A percentile compares a stretch with the other conserved stretches of the same genome.
These are phyloP conservation scores for Plectus sambesii DNA, from an alignment of 1,140 invertebrate species.

Conservation along the genomic window DNA sequence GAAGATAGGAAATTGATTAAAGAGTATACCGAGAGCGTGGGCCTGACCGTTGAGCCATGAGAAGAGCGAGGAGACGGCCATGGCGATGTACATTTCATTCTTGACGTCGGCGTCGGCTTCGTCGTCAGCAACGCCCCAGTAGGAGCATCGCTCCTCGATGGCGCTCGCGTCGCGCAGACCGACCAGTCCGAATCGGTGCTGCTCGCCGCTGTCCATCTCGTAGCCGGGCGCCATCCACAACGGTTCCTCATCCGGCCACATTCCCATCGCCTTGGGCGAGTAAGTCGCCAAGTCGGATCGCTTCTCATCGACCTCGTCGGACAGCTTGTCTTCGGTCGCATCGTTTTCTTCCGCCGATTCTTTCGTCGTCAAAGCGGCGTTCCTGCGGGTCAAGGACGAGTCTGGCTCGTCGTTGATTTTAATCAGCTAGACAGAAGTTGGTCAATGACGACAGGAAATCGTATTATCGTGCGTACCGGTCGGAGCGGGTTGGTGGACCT, in stretches of 20 bases:
- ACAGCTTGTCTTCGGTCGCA: no score
- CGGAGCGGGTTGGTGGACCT: constrained; percentile 23
- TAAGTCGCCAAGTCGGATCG: no score
- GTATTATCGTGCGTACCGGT: no score
- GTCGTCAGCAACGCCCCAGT: constrained; percentile 24
- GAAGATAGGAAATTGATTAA: neutral
- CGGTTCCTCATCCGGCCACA: constrained; percentile 31
- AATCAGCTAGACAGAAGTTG: no score
- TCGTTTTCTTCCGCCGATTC: no score
- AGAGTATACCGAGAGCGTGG: constrained; percentile 28
- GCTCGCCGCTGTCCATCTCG: constrained; percentile 33
- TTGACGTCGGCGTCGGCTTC: constrained; percentile 21
- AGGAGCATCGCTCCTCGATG: constrained; percentile 9
- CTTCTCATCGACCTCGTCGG: no score
- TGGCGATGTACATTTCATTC: constrained; percentile 21
- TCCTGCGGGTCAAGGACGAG: no score
- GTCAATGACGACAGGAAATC: no score
- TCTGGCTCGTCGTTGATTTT: no score
- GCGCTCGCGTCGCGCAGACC: constrained; percentile 29
- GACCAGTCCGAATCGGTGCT: constrained; percentile 27
- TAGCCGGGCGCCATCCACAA: constrained; percentile 44
- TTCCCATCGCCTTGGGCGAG: constrained; percentile 33
- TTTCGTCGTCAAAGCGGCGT: no score
- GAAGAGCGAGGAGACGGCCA: constrained; percentile 33
- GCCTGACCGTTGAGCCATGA: constrained; percentile 43